phyloP scores from a whole-genome alignment of 2,888 invertebrate genomes.

The Eupithecia abbreviata region DNA sequence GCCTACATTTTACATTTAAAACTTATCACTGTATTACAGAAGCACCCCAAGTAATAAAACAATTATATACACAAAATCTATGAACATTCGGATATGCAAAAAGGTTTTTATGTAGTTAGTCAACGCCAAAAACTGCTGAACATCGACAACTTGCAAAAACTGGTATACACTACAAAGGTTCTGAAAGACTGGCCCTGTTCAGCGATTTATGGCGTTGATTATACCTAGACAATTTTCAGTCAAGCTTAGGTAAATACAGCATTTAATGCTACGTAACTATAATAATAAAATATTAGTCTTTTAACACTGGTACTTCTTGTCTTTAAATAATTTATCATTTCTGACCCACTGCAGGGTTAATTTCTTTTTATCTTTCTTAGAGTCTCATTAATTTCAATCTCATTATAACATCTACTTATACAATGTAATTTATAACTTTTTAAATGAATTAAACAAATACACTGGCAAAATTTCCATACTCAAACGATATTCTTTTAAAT shows the following conservation, averaged over 20 bases:
- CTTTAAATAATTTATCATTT: neutral
- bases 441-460: neutral
- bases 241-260: conserved; percentile 36
- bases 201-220: neutral
- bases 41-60: neutral
- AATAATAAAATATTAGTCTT: conserved; percentile 11
- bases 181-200: neutral
- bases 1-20: neutral
- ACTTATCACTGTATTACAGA: neutral
- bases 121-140: neutral
- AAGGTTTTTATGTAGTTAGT: neutral
- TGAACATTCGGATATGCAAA: neutral
- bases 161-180: neutral
- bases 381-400: neutral
- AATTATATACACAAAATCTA: neutral
- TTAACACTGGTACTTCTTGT: neutral
- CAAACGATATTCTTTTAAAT: neutral
- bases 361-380: neutral
- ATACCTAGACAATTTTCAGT: conserved; percentile 30
- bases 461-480: neutral
- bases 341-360: neutral
- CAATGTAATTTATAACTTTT: neutral
- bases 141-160: neutral
- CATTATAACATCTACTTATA: neutral
- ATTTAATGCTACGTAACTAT: conserved; percentile 35